Evolutionary conservation across 2,113 vertebrate genomes (phyloP), one percentile per base, ranked within the genome.

Genomic region (Quiscalus mexicanus): DNA sequence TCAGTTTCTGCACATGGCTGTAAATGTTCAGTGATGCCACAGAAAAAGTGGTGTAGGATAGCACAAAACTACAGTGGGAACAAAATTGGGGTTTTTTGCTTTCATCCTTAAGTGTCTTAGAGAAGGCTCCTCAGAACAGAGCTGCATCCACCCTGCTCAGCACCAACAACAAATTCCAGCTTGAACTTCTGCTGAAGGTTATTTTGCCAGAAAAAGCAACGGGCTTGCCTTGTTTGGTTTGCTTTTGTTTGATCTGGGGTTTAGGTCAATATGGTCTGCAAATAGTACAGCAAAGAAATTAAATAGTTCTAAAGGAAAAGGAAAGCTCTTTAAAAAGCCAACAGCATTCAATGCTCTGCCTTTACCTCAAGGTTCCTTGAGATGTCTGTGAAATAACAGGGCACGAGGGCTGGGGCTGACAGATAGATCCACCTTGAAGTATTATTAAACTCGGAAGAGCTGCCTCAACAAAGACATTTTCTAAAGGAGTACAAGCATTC

Each of bases 11-110:
- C 77, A 47, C 18, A 3, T 4, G 30, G 56, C 39, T 47, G 5
- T 15, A 60, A 56, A 20, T 7, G 6, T 20, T 50, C 2, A 4
- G 47, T 30, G 77, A 58, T 6, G 21, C 17, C 39, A 31, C 47
- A 75, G 70, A 49, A 37, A 49, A 55, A 24, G 2, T 3, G 15
- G 18, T 4, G 5, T 0, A 28, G 20, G 27, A 30, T 0, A 64
- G 55, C 35, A 68, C 5, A 23, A 35, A 47, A 30, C 11, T 24
- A 30, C 30, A 6, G 13, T 15, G 59, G 22, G 49, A 87, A 67
- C 5, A 18, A 39, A 82, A 30, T 1, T 30, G 23, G 10, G 19
- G 0, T 19, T 60, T 56, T 77, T 50, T 33, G 33, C 33, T 71
- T 60, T 85, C 52, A 33, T 23, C 28, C 42, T 21, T 10, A 35